Base-by-base conservation (phyloP, 92 coral and sea anemone genomes). In the Siderastrea radians region DNA sequence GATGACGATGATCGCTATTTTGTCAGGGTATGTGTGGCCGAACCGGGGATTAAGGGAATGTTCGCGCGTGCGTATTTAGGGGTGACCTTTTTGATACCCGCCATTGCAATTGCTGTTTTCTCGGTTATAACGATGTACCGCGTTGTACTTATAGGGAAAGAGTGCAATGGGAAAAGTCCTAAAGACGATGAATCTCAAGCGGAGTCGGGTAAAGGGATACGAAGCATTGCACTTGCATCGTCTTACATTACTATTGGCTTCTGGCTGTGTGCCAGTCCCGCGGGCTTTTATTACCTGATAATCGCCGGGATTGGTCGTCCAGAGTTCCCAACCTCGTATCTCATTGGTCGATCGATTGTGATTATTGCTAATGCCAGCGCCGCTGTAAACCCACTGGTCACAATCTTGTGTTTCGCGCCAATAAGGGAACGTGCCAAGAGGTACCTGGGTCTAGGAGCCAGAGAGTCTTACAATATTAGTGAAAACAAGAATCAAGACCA, bases 321-420 rank as follows among this genome's bases (percentile, higher is more conserved):
- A 8, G 86, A 55, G 67, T 82, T 82, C 46, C 86, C 86, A 53
- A 44, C 68, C 10, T 82, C 86, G 2, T 82, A 82, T n/a, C 26
- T 82, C 57, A 71, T 82, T 11, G 67, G 55, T 47, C 86, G 77
- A 3, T 68, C 68, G 17, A 57, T 82, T 47, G 68, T 71, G 7
- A 70, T 82, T 7, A 57, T 82, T 4, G 77, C 77, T 52, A 82
- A 82, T 16, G 50, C 65, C 44, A 82, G 77, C 58, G 86, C 86
- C 10, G 86, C 55, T 9, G 86, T 82, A 3, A 82, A 82, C 49
- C 77, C 86, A 5, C 0, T 68, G 1, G 61, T 82, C 9, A 54
- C 78, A 15, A 69, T 82, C 9, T 3, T 82, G 46, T 82, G 76
- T 58, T 82, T 82, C 26, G 67, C 64, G 16, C 54, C 50, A 59